Percentiles rank a stretch among this genome's conserved stretches.
Evolutionary conservation across 2,888 invertebrate genomes (phyloP).

Genomic region (Drosophila recens): DNA sequence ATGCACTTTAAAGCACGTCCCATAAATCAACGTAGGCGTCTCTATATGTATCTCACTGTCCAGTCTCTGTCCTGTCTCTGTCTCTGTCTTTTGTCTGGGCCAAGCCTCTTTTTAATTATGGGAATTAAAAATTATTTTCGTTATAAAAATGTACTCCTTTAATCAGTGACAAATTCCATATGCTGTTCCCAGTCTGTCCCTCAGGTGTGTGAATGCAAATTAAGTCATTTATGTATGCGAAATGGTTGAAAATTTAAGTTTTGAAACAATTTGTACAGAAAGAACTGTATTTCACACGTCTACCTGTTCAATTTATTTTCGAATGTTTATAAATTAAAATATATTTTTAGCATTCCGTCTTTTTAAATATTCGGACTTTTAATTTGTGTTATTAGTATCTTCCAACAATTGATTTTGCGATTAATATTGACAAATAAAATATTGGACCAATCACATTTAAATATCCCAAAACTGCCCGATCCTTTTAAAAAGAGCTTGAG

Average conservation of each 20-base stretch:
- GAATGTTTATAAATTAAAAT: not conserved
- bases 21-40: slow-evolving; percentile 74
- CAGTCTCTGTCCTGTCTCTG: not conserved
- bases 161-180: slow-evolving; percentile 45
- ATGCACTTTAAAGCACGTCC: slow-evolving; percentile 57
- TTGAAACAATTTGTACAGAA: not conserved
- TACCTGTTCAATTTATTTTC: not conserved
- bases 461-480: not conserved
- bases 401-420: no score
- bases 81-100: slow-evolving; percentile 28
- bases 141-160: slow-evolving; percentile 27
- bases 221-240: slow-evolving; percentile 31
- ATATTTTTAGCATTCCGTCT: not conserved
- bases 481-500: not conserved
- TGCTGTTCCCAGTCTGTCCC: not conserved
- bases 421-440: no score
- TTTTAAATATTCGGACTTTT: not conserved
- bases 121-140: slow-evolving; percentile 40
- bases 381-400: not conserved
- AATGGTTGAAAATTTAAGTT: slow-evolving; percentile 1
- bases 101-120: slow-evolving; percentile 62
- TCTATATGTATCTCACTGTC: slow-evolving; percentile 1
- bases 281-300: not conserved
- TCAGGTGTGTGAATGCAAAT: slow-evolving; percentile 40
- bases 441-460: no score